These are phyloP conservation scores for Jaculus jaculus DNA, from an alignment of 2,113 vertebrate genomes.

Conservation along the genomic window DNA sequence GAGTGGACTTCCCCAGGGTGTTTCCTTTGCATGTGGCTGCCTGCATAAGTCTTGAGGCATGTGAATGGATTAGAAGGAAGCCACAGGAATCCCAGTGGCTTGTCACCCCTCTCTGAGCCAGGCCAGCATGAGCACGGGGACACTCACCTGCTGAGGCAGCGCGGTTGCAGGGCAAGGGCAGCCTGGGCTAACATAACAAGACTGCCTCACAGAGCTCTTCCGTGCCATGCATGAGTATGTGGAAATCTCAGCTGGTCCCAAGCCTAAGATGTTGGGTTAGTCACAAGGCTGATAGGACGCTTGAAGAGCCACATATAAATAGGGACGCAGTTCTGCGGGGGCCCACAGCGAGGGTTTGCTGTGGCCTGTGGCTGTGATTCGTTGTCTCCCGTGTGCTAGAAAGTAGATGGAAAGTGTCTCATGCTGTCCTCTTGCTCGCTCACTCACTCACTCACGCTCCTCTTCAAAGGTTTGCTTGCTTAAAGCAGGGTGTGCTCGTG, in stretches of 20 bases:
- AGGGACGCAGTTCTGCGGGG: background rate
- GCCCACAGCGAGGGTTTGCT: background rate
- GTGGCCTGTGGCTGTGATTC: background rate
- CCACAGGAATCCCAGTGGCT: no score
- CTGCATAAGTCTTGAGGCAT: background rate
- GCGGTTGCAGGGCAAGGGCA: no score
- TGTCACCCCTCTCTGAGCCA: background rate
- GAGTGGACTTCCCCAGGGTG: background rate
- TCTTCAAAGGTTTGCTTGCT: no score
- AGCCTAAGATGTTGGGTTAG: background rate
- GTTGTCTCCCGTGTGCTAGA: background rate
- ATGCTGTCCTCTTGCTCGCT: background rate
- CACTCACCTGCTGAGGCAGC: no score
- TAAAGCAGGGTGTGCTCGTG: no score
- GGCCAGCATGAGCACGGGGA: background rate
- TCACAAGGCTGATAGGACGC: background rate
- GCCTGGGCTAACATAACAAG: no score
- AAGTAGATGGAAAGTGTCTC: background rate
- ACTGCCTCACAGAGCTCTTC: no score
- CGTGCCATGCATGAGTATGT: background rate
- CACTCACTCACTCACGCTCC: no score
- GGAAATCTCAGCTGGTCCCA: background rate
- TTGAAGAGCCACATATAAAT: background rate
- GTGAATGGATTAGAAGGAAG: accelerated
- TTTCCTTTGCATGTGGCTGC: background rate